Base-by-base conservation (phyloP, 2,888 invertebrate species). In the Hyposoter didymator region DNA sequence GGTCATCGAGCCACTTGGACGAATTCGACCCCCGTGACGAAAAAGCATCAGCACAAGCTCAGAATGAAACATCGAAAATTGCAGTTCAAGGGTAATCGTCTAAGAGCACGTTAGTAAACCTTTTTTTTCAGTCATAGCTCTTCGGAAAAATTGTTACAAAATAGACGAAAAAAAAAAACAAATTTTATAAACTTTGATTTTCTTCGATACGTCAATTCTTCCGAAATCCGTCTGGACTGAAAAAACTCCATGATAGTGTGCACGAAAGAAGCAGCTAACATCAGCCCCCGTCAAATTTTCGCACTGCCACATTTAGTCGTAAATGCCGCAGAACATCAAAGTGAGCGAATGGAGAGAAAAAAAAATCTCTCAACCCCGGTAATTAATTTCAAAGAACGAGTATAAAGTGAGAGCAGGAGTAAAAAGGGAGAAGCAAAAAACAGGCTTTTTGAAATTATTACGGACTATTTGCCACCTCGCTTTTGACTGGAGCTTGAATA, bases 1-100 rank as follows among this genome's bases (percentile, higher is more conserved):
- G 74, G 76, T 14, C 86, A 84, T 70, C 86, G 89, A 19, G 73
- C 78, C 35, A 89, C 90, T 89, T 88, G 86, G 85, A 90, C 89
- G 72, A 88, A 87, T 79, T 87, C 87, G 17, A 88, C 88, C 19
- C 73, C 70, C 35, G 80, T 52, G 5, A 28, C 83, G 45, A 85
- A 80, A 73, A 76, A 92, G 19, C 91, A 90, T 80, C 91, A 91
- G 62, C 93, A 91, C 84, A 92, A 90, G 87, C 91, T 92, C 84
- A 90, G 92, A 74, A 89, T 92, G 89, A 93, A 93, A 82, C 93
- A 93, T 87, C 92, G 92, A 55, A 91, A 91, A 81, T 85, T 92
- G 59, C 87, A 89, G 73, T 90, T 91, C 49, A 93, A 93, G 81
- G 92, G 92, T 75, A 93, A 93, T 84, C 91, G 91, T 67, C 85